phyloP scores from a whole-genome alignment of 23 tunicate genomes.

The Trididemnum miniatum region DNA sequence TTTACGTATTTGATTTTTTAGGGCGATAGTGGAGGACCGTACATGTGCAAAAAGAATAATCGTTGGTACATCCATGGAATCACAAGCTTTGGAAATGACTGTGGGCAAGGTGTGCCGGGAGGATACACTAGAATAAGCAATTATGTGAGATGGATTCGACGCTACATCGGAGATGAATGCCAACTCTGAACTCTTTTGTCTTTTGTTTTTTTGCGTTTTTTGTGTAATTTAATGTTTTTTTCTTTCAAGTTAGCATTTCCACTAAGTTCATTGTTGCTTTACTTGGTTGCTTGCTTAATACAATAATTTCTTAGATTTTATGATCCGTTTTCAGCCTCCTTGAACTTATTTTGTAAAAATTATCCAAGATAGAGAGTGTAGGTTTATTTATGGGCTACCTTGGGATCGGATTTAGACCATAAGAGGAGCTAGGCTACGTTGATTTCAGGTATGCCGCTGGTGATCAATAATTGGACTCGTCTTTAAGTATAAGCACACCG shows the following conservation, averaged over 20 bases:
- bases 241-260: background rate
- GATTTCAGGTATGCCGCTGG: too few relatives aligned
- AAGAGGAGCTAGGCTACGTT: too few relatives aligned
- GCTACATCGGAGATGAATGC: conserved; percentile 47
- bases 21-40: conserved; percentile 99
- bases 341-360: too few relatives aligned
- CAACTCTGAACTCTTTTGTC: background rate
- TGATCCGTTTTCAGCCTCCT: too few relatives aligned
- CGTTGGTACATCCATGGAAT: conserved; percentile 76
- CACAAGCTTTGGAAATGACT: conserved; percentile 86
- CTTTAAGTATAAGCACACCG: too few relatives aligned
- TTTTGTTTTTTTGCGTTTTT: background rate
- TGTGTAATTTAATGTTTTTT: background rate
- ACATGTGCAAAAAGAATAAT: conserved; percentile 36
- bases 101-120: conserved; percentile 76
- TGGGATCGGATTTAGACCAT: too few relatives aligned
- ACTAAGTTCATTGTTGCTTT: background rate
- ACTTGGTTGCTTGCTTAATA: background rate
- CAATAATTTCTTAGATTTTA: too few relatives aligned
- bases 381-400: too few relatives aligned
- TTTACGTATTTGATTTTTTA: conserved; percentile 15
- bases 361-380: too few relatives aligned
- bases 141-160: conserved; percentile 80
- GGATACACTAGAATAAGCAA: conserved; percentile 84
- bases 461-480: too few relatives aligned